A percentile compares a stretch with the other conserved stretches of the same genome.
Conservation (phyloP, 2,113 vertebrate species). For the Vulpes ferrilata region DNA sequence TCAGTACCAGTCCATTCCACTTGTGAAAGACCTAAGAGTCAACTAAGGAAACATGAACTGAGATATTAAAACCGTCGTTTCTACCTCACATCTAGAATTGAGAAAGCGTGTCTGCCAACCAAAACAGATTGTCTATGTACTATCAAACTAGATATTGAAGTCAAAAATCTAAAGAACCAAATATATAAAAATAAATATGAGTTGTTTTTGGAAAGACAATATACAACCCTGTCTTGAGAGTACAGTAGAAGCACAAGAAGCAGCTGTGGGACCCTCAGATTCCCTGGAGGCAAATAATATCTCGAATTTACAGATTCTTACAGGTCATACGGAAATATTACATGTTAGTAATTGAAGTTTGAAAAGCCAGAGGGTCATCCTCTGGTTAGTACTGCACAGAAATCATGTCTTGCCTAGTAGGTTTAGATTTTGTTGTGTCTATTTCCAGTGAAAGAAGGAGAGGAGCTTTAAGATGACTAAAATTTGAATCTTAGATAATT, state of each 20-base stretch:
- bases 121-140: background rate
- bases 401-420: background rate
- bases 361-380: background rate
- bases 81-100: background rate
- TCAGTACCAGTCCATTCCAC: background rate
- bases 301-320: background rate
- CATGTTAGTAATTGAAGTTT: background rate
- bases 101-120: background rate
- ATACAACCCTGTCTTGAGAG: background rate
- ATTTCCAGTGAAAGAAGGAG: background rate
- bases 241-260: background rate
- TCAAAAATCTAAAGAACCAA: background rate
- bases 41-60: background rate
- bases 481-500: background rate
- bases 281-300: background rate
- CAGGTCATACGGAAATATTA: background rate
- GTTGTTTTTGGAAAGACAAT: background rate
- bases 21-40: background rate
- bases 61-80: background rate
- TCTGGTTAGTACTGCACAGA: background rate
- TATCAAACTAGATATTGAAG: background rate
- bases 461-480: background rate
- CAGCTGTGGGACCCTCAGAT: too few species aligned
- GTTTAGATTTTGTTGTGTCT: background rate
- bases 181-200: constrained; percentile 23